Base-by-base conservation (phyloP, 2,797 vertebrate genomes). In the Enteromius argenteus region DNA sequence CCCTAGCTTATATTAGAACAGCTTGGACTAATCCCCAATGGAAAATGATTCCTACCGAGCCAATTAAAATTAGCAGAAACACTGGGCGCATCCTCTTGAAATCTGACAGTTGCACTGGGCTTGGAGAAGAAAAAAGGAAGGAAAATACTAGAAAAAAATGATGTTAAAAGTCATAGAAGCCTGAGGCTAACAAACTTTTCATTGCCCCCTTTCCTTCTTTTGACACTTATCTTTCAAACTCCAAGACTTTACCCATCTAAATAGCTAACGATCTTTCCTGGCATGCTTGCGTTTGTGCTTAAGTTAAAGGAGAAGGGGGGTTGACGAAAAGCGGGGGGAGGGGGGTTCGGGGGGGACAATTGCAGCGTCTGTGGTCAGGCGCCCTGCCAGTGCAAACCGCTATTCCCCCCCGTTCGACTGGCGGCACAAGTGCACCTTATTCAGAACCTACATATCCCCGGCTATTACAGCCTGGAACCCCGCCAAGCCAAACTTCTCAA, bases 401-500 rank as follows among this genome's bases (percentile, higher is more conserved):
- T 39, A 86, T 76, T 66, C 87, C 83, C 7, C 19, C 83, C 79
- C 83, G 75, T 84, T 82, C 85, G 83, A 85, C 81, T 79, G 86
- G 86, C 81, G 44, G 81, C 83, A 86, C 87, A 87, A 89, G 89
- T 89, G 89, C 88, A 90, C 88, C 90, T 90, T 90, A 90, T 90
- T 90, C 90, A 90, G 89, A 90, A 89, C 87, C 90, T 90, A 88
- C 90, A 90, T 84, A 86, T 89, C 86, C 85, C 84, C 46, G 72
- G 86, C 89, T 88, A 94, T 95, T 94, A 94, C 89, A 88, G 89
- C 89, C 93, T 94, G 95, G 94, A 92, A 88, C 90, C 88, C 91
- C 91, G 94, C 95, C 94, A 96, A 95, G 94, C 90, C 92, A 94
- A 95, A 95, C 94, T 94, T 92, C 89, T 93, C 92, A 91, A 94